Evolutionary conservation across 37 sponge, comb jelly and placozoan species (phyloP).

Genomic region (Spongilla lacustris): DNA sequence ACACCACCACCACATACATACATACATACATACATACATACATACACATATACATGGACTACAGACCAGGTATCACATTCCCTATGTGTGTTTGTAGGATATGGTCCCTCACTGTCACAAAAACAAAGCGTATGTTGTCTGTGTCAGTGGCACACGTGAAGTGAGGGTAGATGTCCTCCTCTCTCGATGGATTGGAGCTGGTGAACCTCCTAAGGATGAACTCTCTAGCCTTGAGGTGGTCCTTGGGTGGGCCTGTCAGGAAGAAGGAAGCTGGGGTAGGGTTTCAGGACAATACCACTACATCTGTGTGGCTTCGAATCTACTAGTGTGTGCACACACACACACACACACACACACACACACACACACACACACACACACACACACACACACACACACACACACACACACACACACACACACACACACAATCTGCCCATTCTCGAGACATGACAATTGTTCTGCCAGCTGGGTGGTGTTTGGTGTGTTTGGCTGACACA

Average conservation of each 20-base stretch:
- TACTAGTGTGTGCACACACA: neutral
- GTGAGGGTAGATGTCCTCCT: slow-evolving; percentile 88
- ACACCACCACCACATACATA: neutral
- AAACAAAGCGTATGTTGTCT: slow-evolving; percentile 94
- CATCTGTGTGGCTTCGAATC: too few species aligned
- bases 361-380: too few species aligned
- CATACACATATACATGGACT: neutral
- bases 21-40: too few species aligned
- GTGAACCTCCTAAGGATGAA: slow-evolving; percentile 87
- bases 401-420: too few species aligned
- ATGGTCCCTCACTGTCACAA: slow-evolving; percentile 84
- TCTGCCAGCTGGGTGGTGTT: too few species aligned
- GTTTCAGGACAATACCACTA: too few species aligned
- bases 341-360: too few species aligned
- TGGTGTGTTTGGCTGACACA: too few species aligned
- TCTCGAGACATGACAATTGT: too few species aligned
- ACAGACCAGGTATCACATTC: slow-evolving; percentile 60
- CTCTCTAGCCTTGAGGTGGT: slow-evolving; percentile 69
- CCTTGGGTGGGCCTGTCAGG: slow-evolving; percentile 66
- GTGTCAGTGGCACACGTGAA: slow-evolving; percentile 99
- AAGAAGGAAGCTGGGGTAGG: neutral
- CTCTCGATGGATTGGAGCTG: slow-evolving; percentile 47
- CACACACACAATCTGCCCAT: too few species aligned
- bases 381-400: too few species aligned
- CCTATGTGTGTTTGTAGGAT: slow-evolving; percentile 66